Evolutionary conservation across 2,113 vertebrate genomes (phyloP).

Genomic region (Alaudala cheleensis): DNA sequence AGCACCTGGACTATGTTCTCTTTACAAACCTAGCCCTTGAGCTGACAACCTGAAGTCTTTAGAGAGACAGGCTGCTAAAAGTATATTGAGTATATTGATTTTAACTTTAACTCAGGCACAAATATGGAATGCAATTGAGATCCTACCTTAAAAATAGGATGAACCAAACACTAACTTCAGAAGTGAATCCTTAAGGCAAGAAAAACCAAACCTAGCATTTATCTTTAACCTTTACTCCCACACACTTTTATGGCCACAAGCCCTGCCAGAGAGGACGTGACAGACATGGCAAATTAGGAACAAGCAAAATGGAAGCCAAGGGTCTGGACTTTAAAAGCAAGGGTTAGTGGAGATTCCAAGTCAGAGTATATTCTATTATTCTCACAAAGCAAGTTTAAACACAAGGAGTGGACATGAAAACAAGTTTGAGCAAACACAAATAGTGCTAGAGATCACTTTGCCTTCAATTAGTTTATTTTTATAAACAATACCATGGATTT

Average conservation of each 20-base stretch:
- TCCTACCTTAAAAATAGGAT: not conserved
- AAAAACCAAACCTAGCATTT: not conserved
- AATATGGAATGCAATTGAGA: not conserved
- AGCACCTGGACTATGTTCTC: accelerated
- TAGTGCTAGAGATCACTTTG: not conserved
- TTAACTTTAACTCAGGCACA: not conserved
- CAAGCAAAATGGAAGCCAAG: not conserved
- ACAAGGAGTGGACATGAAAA: not conserved
- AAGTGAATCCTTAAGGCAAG: not conserved
- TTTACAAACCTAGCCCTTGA: not conserved
- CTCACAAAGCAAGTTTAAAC: not conserved
- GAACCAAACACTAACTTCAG: not conserved
- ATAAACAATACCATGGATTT: not conserved
- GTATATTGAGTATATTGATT: not conserved
- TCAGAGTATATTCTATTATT: not conserved
- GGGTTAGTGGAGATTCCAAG: not conserved
- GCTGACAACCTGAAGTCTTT: not conserved
- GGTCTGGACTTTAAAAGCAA: slow-evolving; percentile 13
- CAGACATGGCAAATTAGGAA: not conserved
- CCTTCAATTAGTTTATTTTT: not conserved
- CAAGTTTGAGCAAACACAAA: not conserved
- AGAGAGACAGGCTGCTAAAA: not conserved
- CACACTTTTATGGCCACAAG: not conserved
- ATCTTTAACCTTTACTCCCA: slow-evolving; percentile 48
- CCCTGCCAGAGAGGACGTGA: not conserved